Evolutionary conservation across 2,888 invertebrate genomes (phyloP).

Genomic region (Rutpela maculata): DNA sequence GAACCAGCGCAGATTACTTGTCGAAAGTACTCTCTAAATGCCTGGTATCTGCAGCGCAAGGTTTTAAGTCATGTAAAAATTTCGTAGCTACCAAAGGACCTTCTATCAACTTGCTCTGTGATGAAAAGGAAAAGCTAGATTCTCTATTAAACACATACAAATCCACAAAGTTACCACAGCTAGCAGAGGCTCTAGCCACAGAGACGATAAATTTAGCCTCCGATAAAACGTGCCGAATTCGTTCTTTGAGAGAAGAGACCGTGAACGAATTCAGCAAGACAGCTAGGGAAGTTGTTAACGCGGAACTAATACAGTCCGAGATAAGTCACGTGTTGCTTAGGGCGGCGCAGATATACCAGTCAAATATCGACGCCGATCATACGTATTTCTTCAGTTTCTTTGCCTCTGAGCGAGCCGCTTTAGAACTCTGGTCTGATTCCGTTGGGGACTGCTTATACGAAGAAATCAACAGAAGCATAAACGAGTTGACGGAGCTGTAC

Average conservation of each 20-base stretch:
- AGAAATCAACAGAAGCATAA: slow-evolving; percentile 84
- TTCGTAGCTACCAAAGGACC: slow-evolving; percentile 61
- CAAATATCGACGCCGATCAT: slow-evolving; percentile 75
- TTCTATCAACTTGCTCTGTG: slow-evolving; percentile 61
- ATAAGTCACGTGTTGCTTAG: slow-evolving; percentile 84
- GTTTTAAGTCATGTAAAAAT: slow-evolving; percentile 73
- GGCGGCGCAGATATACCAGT: slow-evolving; percentile 83
- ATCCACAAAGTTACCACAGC: slow-evolving; percentile 80
- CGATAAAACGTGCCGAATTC: slow-evolving; percentile 73
- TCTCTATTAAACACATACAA: slow-evolving; percentile 76
- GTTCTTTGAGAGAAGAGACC: slow-evolving; percentile 79
- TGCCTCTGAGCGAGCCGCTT: slow-evolving; percentile 81
- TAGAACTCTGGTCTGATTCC: slow-evolving; percentile 86
- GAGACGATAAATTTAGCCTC: slow-evolving; percentile 81
- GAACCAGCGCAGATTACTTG: slow-evolving; percentile 80
- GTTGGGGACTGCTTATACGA: slow-evolving; percentile 83
- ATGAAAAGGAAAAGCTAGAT: slow-evolving; percentile 66
- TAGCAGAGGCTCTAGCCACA: slow-evolving; percentile 82
- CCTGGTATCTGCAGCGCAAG: slow-evolving; percentile 72
- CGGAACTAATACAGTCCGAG: slow-evolving; percentile 86
- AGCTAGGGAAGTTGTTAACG: slow-evolving; percentile 85
- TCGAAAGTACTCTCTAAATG: slow-evolving; percentile 86
- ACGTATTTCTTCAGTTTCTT: slow-evolving; percentile 79
- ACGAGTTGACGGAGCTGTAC: slow-evolving; percentile 81
- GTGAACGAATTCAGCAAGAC: slow-evolving; percentile 85